These are phyloP conservation scores for Anarsia innoxiella DNA, from an alignment of 2,888 invertebrate genomes.

Conservation along the genomic window DNA sequence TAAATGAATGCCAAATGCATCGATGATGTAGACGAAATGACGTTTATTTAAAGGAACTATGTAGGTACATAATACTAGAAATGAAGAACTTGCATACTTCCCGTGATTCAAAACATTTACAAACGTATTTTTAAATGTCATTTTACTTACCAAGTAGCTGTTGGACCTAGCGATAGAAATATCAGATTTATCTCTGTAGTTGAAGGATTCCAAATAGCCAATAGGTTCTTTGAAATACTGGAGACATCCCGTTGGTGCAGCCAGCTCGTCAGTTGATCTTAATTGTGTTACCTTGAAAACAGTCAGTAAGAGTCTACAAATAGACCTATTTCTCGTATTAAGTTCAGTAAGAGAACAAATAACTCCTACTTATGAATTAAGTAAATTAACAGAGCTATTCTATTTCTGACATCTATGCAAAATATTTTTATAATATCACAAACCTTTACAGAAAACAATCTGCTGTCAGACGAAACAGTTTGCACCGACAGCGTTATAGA, in stretches of 20 bases:
- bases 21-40: too few relatives aligned
- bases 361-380: too few relatives aligned
- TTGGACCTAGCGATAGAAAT: slow-evolving; percentile 70
- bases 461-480: slow-evolving; percentile 67
- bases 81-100: too few relatives aligned
- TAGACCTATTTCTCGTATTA: neutral
- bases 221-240: slow-evolving; percentile 78
- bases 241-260: slow-evolving; percentile 77
- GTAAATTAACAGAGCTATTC: too few relatives aligned
- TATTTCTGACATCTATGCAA: too few relatives aligned
- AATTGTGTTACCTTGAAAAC: slow-evolving; percentile 68
- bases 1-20: too few relatives aligned
- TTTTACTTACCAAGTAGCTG: slow-evolving; percentile 75
- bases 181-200: slow-evolving; percentile 77
- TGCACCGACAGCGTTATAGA: slow-evolving; percentile 80
- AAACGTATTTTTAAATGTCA: too few relatives aligned
- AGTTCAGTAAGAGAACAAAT: neutral
- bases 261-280: slow-evolving; percentile 35
- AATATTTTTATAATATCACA: too few relatives aligned
- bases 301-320: slow-evolving; percentile 19
- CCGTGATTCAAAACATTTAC: too few relatives aligned
- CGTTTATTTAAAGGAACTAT: too few relatives aligned
- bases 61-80: too few relatives aligned
- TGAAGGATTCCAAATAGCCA: slow-evolving; percentile 81
- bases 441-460: slow-evolving; percentile 80